Base-by-base conservation (phyloP, 2,888 invertebrate species). In the Drosophila rubida region DNA sequence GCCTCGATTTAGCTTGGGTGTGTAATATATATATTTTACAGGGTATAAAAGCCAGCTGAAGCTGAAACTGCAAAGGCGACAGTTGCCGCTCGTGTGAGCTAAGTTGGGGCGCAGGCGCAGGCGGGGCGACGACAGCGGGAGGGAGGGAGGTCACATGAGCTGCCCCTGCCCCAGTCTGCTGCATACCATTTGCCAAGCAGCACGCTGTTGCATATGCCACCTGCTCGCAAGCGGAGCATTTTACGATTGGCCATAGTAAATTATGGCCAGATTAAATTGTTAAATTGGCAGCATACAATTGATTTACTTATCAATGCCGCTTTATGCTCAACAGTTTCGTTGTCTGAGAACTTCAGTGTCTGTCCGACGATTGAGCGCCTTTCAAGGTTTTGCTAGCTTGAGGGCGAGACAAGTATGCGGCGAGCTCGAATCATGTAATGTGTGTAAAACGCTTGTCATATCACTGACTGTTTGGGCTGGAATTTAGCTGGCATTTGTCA, bases 81-180 rank as follows among this genome's bases (percentile, higher is more conserved):
- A 64, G 48, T 63, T 53, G 54, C 44, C 16, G 23, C 32, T 32
- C 9, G 42, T 16, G 22, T 30, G 30, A 37, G 1, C 8, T 14
- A 7, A 16, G 25, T 11, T 11, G 69, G 37, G 32, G 53, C 25
- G 11, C 4, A 1, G 32, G 5, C 5, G n/a, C n/a, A 1, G 5
- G n/a, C n/a, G 32, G 2, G 5, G n/a, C n/a, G 30, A 19, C 19
- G 19, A 3, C 19, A 19, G 30, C 8, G 8, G 32, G 14, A 4
- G 16, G 8, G 35, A 19, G 54, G 54, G 50, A 58, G 67, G 57
- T 57, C 51, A 48, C 16, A 55, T 9, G 7, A 32, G 37, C 44
- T 51, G 66, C 32, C 61, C 61, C 61, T 55, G 61, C 55, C 48
- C 58, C 62, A 62, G 42, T 62, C 53, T 30, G 50, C 49, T 46